A percentile compares a stretch with the other conserved stretches of the same genome.
Conservation (phyloP, 2,113 vertebrate species). For the Pitta sordida region DNA sequence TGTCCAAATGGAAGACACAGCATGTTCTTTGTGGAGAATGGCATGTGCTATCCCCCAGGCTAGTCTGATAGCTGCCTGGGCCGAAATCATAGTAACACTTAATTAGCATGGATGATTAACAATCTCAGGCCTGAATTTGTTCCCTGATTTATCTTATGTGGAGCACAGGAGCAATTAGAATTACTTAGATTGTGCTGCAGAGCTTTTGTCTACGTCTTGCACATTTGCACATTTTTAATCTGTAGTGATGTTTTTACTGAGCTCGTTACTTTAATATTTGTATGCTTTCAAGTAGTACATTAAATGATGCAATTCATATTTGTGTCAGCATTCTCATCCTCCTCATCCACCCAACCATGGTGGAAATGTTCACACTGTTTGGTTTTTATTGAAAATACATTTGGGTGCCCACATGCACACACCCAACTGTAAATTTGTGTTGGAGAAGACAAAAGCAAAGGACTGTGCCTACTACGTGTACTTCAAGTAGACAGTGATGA, state of each 20-base stretch:
- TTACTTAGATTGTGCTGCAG: neutral
- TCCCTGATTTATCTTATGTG: neutral
- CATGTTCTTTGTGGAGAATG: neutral
- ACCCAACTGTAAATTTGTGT: neutral
- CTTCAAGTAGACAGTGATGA: neutral
- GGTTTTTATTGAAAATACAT: conserved; percentile 13
- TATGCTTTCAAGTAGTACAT: neutral
- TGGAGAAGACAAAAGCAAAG: neutral
- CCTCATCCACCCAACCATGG: too few species aligned
- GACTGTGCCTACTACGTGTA: neutral
- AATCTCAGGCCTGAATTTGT: neutral
- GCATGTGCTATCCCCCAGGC: neutral
- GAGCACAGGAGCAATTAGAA: neutral
- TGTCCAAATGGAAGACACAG: neutral
- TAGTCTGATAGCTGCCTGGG: neutral
- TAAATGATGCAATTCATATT: neutral
- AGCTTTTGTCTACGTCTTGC: neutral
- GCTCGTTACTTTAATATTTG: neutral
- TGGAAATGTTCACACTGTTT: neutral
- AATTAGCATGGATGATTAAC: neutral
- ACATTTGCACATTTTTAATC: neutral
- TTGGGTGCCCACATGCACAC: neutral
- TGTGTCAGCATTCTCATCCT: neutral
- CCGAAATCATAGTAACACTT: neutral
- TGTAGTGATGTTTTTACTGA: neutral